Evolutionary conservation across 1,140 invertebrate genomes (phyloP).

Genomic region (Lamellibrachia luymesi): DNA sequence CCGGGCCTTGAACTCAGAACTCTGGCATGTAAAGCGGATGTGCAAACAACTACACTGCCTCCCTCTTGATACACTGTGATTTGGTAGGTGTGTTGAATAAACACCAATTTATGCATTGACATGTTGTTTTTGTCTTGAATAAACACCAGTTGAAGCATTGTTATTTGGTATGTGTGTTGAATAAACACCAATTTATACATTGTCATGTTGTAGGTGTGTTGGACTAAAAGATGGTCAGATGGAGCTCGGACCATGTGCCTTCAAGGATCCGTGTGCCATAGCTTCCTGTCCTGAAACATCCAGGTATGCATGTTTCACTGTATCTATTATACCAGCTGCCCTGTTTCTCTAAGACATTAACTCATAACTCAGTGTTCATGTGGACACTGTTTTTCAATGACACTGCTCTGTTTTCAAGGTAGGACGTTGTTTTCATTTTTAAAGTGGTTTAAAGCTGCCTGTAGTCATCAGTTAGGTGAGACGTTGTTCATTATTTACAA

Average conservation of each 20-base stretch:
- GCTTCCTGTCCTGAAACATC: slow-evolving; percentile 62
- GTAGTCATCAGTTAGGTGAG: not conserved
- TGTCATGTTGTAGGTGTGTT: slow-evolving; percentile 64
- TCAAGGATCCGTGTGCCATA: slow-evolving; percentile 63
- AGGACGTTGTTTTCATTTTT: not conserved
- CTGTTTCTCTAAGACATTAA: not conserved
- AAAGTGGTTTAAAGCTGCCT: not conserved
- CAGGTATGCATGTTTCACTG: slow-evolving; percentile 36
- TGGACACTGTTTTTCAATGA: too few species aligned
- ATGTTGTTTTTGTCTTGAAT: too few species aligned
- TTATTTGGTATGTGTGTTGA: too few species aligned
- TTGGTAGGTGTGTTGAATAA: not conserved
- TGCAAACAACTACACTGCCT: too few species aligned
- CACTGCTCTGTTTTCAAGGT: too few species aligned
- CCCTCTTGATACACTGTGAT: not conserved
- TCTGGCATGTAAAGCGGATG: too few species aligned
- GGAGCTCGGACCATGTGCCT: slow-evolving; percentile 71
- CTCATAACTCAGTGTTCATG: too few species aligned
- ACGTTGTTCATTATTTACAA: not conserved
- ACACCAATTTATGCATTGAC: too few species aligned
- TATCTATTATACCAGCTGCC: not conserved
- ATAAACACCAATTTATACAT: not conserved
- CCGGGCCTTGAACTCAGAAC: too few species aligned
- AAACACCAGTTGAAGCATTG: too few species aligned
- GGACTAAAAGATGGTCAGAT: slow-evolving; percentile 72